phyloP scores from a whole-genome alignment of 2,113 vertebrate genomes.

The Nyctereutes procyonoides region DNA sequence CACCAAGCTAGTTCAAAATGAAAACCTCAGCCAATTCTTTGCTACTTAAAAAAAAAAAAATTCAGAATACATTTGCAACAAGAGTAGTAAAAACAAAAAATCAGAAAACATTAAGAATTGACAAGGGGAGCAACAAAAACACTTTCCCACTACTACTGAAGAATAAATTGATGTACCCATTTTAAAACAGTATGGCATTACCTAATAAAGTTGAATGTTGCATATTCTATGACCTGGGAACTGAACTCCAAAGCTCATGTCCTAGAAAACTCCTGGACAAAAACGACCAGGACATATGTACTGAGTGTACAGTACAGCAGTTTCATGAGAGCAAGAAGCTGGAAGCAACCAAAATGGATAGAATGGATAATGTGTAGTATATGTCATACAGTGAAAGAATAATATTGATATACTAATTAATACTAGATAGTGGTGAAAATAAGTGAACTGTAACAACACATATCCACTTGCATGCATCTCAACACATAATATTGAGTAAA shows the following conservation, averaged over 20 bases:
- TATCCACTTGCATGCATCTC: neutral
- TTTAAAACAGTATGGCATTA: neutral
- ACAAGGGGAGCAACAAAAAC: neutral
- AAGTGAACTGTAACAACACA: neutral
- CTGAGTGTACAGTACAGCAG: neutral
- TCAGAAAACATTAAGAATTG: neutral
- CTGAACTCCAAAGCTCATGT: neutral
- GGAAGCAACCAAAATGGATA: neutral
- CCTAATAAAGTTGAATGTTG: neutral
- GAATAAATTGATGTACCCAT: neutral
- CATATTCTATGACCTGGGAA: neutral
- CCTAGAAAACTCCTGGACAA: neutral
- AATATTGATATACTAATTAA: neutral
- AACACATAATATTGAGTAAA: neutral
- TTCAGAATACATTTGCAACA: neutral
- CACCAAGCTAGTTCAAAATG: constrained; percentile 10
- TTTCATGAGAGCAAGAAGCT: neutral
- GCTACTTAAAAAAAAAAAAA: neutral
- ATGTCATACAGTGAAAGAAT: neutral
- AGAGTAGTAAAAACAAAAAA: constrained; percentile 47
- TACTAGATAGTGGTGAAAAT: neutral
- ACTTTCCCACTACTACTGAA: neutral
- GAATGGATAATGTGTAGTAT: neutral
- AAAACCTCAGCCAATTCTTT: neutral
- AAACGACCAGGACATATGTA: neutral